Evolutionary conservation across 2,113 vertebrate genomes (phyloP).

Genomic region (Hepsetus odoe): DNA sequence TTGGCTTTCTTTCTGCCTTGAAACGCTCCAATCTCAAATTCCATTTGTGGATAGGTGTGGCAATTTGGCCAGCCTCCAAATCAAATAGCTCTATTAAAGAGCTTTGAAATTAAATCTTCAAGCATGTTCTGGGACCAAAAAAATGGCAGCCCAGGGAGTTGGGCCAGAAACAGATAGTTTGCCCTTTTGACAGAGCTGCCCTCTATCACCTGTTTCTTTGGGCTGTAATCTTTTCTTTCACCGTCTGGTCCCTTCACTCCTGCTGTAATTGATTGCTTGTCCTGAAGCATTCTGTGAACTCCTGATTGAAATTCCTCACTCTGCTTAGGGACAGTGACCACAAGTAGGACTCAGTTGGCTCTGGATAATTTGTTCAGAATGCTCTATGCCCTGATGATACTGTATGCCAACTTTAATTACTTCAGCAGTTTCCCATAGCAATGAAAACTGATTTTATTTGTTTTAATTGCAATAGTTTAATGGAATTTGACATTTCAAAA

Average conservation of each 20-base stretch:
- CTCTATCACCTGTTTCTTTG: constrained; percentile 47
- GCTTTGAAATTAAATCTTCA: constrained; percentile 1
- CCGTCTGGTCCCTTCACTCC: constrained; percentile 37
- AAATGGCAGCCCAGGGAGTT: constrained; percentile 33
- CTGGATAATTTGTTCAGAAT: not conserved
- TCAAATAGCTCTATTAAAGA: constrained; percentile 10
- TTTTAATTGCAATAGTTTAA: too few species aligned
- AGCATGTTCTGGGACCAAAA: not conserved
- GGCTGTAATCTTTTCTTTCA: constrained; percentile 63
- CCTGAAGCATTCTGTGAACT: not conserved
- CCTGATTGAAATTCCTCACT: constrained; percentile 1
- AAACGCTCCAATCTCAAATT: not conserved
- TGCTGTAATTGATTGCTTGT: constrained; percentile 1
- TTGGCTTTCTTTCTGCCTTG: constrained; percentile 24
- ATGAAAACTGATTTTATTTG: not conserved
- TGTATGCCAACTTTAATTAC: not conserved
- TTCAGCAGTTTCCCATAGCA: not conserved
- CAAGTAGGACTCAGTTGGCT: not conserved
- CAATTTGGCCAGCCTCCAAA: constrained; percentile 30
- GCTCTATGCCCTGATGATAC: not conserved
- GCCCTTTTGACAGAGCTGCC: constrained; percentile 50
- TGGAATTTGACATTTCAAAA: too few species aligned
- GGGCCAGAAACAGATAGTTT: constrained; percentile 62
- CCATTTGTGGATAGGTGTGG: not conserved
- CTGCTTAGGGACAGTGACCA: not conserved